These are phyloP conservation scores for Syngnathus rostellatus DNA, from an alignment of 2,797 vertebrate genomes.

Conservation along the genomic window DNA sequence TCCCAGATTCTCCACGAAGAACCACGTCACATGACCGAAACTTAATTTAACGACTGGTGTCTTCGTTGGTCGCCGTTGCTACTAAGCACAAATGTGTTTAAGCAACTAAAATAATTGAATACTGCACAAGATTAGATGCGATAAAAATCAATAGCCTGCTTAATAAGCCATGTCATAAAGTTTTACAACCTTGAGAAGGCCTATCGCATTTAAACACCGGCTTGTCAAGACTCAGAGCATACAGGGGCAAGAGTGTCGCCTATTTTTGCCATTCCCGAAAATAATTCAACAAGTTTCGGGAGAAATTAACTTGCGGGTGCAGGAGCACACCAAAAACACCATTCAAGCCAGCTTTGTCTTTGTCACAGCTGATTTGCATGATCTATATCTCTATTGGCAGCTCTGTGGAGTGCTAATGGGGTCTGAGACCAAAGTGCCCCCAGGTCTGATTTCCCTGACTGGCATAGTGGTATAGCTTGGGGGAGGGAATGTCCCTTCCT, in stretches of 20 bases:
- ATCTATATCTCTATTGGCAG: background rate
- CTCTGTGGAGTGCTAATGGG: background rate
- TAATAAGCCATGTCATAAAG: slow-evolving; percentile 29
- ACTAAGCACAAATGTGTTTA: slow-evolving; percentile 13
- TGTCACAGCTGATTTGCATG: background rate
- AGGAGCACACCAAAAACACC: background rate
- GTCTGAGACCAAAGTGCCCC: background rate
- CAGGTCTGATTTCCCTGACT: slow-evolving; percentile 1
- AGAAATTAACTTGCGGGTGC: background rate
- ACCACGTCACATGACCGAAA: background rate
- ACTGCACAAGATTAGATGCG: slow-evolving; percentile 27
- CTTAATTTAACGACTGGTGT: background rate
- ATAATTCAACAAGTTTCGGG: background rate
- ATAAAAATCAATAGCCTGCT: slow-evolving; percentile 38
- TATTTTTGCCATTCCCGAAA: background rate
- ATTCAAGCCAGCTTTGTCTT: background rate
- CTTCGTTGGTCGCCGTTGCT: background rate
- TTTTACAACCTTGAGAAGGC: slow-evolving; percentile 19
- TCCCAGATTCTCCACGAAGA: background rate
- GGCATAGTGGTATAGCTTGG: background rate
- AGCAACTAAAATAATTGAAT: slow-evolving; percentile 29
- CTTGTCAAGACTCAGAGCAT: slow-evolving; percentile 6
- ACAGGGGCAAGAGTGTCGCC: background rate
- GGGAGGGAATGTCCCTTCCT: background rate
- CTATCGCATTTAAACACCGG: slow-evolving; percentile 5